Evolutionary conservation across 2,888 invertebrate genomes (phyloP), one percentile per base, ranked within the genome.

Genomic region (Acanthoscelides obtectus): DNA sequence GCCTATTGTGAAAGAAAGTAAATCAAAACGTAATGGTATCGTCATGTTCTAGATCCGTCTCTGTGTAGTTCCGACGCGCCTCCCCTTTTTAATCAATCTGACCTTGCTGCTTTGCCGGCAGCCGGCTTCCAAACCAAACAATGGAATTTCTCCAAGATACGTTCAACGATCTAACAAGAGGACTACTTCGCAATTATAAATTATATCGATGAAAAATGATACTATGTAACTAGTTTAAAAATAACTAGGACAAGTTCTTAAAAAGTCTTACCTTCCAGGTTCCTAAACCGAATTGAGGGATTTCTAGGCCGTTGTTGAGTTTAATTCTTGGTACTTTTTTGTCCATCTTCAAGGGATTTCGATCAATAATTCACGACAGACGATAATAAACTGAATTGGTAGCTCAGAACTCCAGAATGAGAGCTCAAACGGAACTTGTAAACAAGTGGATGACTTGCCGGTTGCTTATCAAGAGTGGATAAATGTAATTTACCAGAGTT

Each of bases 201-300:
- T 45, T 12, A 45, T 45, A 1, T 45, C 5, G 17, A 12, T 1
- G 45, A 45, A 45, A 45, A 45, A 45, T 6, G 17, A 4, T 45
- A 45, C 17, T 45, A 45, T 45, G n/a, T n/a, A n/a, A n/a, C 20
- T n/a, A n/a, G 12, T 5, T 65, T 5, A 64, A 64, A 20, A 64
- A 20, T 27, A 45, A 67, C 8, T 19, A 64, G 20, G 63, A 66
- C 25, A 17, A 70, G 19, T 63, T 20, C 22, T 66, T 2, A n/a
- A 8, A 22, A 68, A 22, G 8, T 74, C 73, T 64, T 75, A 80
- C 80, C 76, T 80, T 80, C 88, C 68, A 79, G 17, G 80, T 80
- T 67, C 80, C 80, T 66, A 88, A 81, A 17, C 88, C 89, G 67
- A 89, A 81, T 67, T 84, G 80, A 0, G 89, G 89, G 71, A 88